Evolutionary conservation across 30 jellyfish, hydroid and myxozoan genomes (phyloP), one percentile per base, ranked within the genome.

Genomic region (Aurelia aurita): DNA sequence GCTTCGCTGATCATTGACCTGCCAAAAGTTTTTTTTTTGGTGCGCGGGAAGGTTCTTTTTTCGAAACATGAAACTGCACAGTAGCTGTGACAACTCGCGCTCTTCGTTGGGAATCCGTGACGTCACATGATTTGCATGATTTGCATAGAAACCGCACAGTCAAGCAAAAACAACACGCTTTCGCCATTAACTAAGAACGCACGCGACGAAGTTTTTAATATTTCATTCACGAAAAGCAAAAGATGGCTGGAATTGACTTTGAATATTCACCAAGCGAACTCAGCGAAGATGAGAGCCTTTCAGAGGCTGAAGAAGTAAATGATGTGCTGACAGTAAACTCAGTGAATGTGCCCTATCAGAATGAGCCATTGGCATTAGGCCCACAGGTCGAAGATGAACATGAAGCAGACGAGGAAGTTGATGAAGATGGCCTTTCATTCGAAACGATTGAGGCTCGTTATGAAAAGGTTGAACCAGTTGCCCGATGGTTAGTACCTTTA

Each of bases 281-380:
- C 2, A 54, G 66, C 26, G 66, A 54, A 54, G 66, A 54, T 6
- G 5, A 54, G 66, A 54, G 66, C 66, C 66, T 54, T 54, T 54
- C 66, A 54, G 66, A 54, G 66, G 66, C 3, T 21, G 66, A 54
- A 16, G 66, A 54, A 54, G 26, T 21, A 21, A 21, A 54, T 54
- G 66, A 54, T 54, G 6, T 16, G 26, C 8, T 54, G 66, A 54
- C 5, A 54, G 66, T 54, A 7, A 54, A 21, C 66, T 1, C 66
- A 7, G 66, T 54, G 66, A 19, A 54, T 54, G 66, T 6, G 6
- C 66, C 22, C 5, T 54, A 54, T 6, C 66, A 54, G 26, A 54
- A 54, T 21, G 66, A 54, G 66, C 66, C 66, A 2, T 21, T 54
- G 66, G 66, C 66, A 54, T 54, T 54, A 54, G 66, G 66, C 66